These are phyloP conservation scores for Cacoxenus indagator DNA, from an alignment of 2,888 invertebrate species.

Conservation along the genomic window DNA sequence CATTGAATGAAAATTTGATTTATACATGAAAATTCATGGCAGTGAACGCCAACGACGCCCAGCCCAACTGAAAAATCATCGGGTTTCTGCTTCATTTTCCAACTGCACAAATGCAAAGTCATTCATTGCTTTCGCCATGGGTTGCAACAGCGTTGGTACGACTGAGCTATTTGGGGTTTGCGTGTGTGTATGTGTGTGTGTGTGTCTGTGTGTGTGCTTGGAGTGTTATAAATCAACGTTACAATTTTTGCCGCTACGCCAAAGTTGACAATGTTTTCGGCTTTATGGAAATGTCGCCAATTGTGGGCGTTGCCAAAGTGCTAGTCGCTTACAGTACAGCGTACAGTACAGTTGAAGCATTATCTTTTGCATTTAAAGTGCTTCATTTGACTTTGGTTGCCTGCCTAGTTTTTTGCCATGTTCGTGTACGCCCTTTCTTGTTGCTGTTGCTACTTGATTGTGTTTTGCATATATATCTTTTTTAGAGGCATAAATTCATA, in stretches of 20 bases:
- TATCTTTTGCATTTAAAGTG: conserved; percentile 20
- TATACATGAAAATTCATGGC: neutral
- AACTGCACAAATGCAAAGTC: neutral
- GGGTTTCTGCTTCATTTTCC: neutral
- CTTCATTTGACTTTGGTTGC: conserved; percentile 10
- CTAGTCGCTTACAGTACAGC: neutral
- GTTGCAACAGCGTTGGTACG: neutral
- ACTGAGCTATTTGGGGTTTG: neutral
- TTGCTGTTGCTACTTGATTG: neutral
- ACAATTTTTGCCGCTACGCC: neutral
- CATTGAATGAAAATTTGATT: neutral
- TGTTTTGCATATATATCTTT: neutral
- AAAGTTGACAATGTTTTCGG: conserved; percentile 4
- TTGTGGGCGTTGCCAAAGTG: neutral
- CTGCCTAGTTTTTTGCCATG: neutral
- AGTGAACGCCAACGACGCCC: neutral
- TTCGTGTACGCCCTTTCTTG: neutral
- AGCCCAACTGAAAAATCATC: neutral
- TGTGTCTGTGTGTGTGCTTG: too few relatives aligned
- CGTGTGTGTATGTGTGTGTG: too few relatives aligned
- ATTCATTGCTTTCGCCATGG: neutral
- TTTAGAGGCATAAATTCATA: neutral
- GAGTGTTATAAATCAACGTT: neutral
- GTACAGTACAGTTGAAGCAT: neutral
- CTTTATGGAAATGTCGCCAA: neutral